Evolutionary conservation across 2,888 invertebrate genomes (phyloP).

Genomic region (Phyllotreta striolata): DNA sequence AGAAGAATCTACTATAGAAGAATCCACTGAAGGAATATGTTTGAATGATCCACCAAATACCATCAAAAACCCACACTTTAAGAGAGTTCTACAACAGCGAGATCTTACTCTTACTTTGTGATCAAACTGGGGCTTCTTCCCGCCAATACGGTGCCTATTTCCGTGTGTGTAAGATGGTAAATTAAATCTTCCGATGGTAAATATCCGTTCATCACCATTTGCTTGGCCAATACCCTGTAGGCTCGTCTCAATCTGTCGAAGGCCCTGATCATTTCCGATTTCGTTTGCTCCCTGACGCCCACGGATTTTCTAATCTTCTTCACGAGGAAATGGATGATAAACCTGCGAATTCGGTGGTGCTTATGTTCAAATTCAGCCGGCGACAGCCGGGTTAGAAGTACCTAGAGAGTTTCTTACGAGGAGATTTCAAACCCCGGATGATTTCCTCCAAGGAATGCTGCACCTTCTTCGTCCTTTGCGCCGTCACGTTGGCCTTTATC

Average conservation of each 20-base stretch:
- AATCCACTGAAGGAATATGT: too few relatives aligned
- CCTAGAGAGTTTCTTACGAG: conserved; percentile 63
- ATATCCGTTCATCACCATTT: conserved; percentile 69
- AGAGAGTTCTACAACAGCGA: background rate
- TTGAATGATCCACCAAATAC: too few relatives aligned
- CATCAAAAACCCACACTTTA: background rate
- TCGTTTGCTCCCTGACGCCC: conserved; percentile 71
- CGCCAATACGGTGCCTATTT: conserved; percentile 67
- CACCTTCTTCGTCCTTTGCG: conserved; percentile 52
- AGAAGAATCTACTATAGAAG: too few relatives aligned
- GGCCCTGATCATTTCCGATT: conserved; percentile 66
- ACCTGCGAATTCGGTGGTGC: too few relatives aligned
- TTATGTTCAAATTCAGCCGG: background rate
- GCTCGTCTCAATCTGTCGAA: conserved; percentile 69
- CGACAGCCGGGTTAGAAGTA: conserved; percentile 44
- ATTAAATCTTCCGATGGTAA: conserved; percentile 72
- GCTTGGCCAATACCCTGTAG: conserved; percentile 65
- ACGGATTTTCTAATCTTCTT: conserved; percentile 70
- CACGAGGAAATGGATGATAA: conserved; percentile 68
- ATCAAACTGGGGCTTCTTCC: conserved; percentile 66
- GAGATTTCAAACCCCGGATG: conserved; percentile 63
- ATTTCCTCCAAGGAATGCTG: conserved; percentile 61
- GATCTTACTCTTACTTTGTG: conserved; percentile 65
- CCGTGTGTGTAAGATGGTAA: conserved; percentile 72
- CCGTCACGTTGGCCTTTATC: conserved; percentile 65